Base-by-base conservation (phyloP, 1,140 invertebrate genomes). In the Carposina sasakii region DNA sequence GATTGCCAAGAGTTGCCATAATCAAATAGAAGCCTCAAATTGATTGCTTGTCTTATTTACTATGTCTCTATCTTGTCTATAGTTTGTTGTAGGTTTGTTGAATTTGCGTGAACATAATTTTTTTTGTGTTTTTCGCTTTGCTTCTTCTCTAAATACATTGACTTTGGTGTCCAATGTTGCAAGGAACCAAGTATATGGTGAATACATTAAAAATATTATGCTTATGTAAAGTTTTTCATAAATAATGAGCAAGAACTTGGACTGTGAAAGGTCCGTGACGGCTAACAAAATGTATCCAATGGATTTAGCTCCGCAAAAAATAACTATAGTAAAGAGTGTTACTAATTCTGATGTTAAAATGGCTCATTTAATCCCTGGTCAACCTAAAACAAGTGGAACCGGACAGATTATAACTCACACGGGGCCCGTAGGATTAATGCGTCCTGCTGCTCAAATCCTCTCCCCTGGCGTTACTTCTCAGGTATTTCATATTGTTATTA, bases 281-380 rank as follows among this genome's bases (percentile, higher is more conserved):
- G 67, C 69, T 70, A 66, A 65, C 52, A 82, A 84, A 76, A 81
- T 84, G 81, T 81, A 82, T 77, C 81, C 81, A 31, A 84, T 84
- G 51, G 81, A 84, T 71, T 78, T 84, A 67, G 81, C 81, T 33
- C 77, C 79, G 45, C 79, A 79, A 63, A 84, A 84, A 66, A 84
- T 84, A 42, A 83, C 79, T 59, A 81, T 84, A 20, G 81, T 84
- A n/a, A 84, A 84, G 60, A 79, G 63, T 57, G 76, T 81, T 48
- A 60, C 79, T 8, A 83, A 72, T 62, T 61, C 66, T 31, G 79
- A 83, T 45, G 67, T 83, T 23, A 83, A 81, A 70, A 81, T 84
- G 76, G 63, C 76, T 54, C 76, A 83, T 67, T 59, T 81, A 42
- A 69, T 81, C 26, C 53, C 76, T 39, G 69, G 73, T 1, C 77